Conservation (phyloP, 2,888 invertebrate species). For the Phymatocera aterrima region DNA sequence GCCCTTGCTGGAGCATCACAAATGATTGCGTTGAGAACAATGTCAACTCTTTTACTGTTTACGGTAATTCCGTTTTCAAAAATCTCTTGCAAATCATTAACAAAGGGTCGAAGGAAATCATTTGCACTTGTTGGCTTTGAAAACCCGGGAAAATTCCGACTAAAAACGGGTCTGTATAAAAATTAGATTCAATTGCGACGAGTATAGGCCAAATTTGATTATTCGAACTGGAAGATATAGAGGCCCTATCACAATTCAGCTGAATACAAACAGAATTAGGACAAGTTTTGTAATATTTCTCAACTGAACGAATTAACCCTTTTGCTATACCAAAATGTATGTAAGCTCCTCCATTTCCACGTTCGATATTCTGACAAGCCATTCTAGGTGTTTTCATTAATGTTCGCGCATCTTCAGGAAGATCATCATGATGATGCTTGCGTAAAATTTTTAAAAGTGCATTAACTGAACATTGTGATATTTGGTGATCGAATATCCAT, state of each 20-base stretch:
- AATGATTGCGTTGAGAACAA: constrained; percentile 50
- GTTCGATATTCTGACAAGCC: constrained; percentile 18
- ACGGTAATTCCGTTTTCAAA: constrained; percentile 42
- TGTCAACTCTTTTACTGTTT: constrained; percentile 33
- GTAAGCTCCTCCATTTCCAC: constrained; percentile 44
- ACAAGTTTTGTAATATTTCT: constrained; percentile 43
- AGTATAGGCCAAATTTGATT: constrained; percentile 50
- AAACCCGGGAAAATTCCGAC: constrained; percentile 49
- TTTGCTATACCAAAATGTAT: constrained; percentile 49
- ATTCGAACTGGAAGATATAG: constrained; percentile 47
- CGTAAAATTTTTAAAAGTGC: constrained; percentile 40
- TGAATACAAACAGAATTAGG: constrained; percentile 47
- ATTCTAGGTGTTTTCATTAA: constrained; percentile 50
- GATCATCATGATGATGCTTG: constrained; percentile 34
- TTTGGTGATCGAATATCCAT: neutral
- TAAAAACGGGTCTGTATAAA: constrained; percentile 43
- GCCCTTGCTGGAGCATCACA: constrained; percentile 60
- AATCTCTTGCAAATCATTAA: constrained; percentile 51
- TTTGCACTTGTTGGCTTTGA: constrained; percentile 51
- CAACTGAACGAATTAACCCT: constrained; percentile 45
- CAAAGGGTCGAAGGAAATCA: constrained; percentile 53
- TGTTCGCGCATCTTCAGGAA: constrained; percentile 46
- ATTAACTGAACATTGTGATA: constrained; percentile 19
- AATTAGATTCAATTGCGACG: neutral
- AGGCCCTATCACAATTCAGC: constrained; percentile 48